A percentile compares a stretch with the other conserved stretches of the same genome.
These are phyloP conservation scores for Cotesia typhae DNA, from an alignment of 1,140 invertebrate species.

Conservation along the genomic window DNA sequence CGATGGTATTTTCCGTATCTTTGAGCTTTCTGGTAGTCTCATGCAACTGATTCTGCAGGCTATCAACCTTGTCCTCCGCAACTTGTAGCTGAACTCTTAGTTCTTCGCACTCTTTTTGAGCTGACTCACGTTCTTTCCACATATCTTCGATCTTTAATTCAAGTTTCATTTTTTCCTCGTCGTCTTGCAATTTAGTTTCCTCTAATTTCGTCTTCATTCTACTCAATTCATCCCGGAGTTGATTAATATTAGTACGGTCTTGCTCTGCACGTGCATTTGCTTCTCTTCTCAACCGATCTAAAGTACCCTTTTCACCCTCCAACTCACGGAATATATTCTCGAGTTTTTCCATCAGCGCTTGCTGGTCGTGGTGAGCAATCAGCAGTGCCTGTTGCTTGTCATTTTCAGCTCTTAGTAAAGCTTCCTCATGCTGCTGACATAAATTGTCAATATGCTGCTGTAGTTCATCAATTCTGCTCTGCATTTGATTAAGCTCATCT, in stretches of 20 bases:
- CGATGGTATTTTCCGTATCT: constrained; percentile 80
- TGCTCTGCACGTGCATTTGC: constrained; percentile 75
- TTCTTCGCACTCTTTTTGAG: constrained; percentile 76
- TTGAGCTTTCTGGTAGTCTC: constrained; percentile 80
- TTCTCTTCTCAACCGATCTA: constrained; percentile 76
- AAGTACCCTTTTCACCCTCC: constrained; percentile 74
- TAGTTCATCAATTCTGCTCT: constrained; percentile 77
- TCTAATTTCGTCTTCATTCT: constrained; percentile 74
- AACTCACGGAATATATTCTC: constrained; percentile 75
- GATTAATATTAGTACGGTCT: constrained; percentile 74
- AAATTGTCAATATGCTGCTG: constrained; percentile 79
- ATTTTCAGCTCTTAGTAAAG: constrained; percentile 83
- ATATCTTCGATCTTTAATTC: constrained; percentile 77
- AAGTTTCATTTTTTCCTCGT: constrained; percentile 76
- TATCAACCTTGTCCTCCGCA: constrained; percentile 80
- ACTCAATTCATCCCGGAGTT: constrained; percentile 78
- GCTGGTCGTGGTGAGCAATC: constrained; percentile 87
- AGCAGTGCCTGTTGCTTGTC: constrained; percentile 88
- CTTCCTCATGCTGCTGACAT: constrained; percentile 84
- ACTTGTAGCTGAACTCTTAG: constrained; percentile 79
- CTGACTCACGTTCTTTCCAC: constrained; percentile 74
- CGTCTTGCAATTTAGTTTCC: constrained; percentile 72
- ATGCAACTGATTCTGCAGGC: constrained; percentile 76
- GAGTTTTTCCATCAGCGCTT: constrained; percentile 80
- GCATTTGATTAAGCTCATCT: constrained; percentile 75